phyloP scores from a whole-genome alignment of 1,140 invertebrate genomes.

The Microplitis demolitor region DNA sequence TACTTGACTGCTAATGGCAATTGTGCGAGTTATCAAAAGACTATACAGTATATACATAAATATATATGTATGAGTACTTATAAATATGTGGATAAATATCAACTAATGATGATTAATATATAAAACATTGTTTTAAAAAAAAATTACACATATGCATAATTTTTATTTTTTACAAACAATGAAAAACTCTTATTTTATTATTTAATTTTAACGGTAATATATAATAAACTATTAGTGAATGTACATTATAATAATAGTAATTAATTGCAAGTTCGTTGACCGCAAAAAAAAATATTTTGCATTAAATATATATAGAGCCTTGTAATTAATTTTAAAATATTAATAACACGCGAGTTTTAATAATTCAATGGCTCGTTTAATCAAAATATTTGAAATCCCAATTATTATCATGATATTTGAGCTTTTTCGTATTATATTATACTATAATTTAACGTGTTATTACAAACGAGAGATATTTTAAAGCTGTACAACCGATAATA shows the following conservation, averaged over 20 bases:
- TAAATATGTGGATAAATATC: not conserved
- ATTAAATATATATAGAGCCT: not conserved
- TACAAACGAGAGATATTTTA: too few species aligned
- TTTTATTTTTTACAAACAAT: not conserved
- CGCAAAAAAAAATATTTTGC: not conserved
- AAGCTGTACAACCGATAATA: too few species aligned
- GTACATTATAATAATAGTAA: not conserved
- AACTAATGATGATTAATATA: not conserved
- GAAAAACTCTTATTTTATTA: not conserved
- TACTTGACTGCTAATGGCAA: slow-evolving; percentile 20
- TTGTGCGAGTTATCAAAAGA: slow-evolving; percentile 8
- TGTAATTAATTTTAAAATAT: slow-evolving; percentile 21
- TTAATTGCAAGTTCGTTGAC: slow-evolving; percentile 14
- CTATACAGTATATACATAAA: not conserved
- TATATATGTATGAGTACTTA: slow-evolving; percentile 1
- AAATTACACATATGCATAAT: not conserved
- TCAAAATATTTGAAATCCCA: slow-evolving; percentile 3
- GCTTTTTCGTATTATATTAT: not conserved
- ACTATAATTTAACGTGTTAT: too few species aligned
- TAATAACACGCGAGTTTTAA: not conserved
- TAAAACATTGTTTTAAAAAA: not conserved
- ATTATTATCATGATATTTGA: slow-evolving; percentile 13
- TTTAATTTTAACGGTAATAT: not conserved
- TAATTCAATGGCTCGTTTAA: slow-evolving; percentile 18
- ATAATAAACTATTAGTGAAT: not conserved